phyloP scores from a whole-genome alignment of 2,113 vertebrate species.

The Pangasianodon hypophthalmus region DNA sequence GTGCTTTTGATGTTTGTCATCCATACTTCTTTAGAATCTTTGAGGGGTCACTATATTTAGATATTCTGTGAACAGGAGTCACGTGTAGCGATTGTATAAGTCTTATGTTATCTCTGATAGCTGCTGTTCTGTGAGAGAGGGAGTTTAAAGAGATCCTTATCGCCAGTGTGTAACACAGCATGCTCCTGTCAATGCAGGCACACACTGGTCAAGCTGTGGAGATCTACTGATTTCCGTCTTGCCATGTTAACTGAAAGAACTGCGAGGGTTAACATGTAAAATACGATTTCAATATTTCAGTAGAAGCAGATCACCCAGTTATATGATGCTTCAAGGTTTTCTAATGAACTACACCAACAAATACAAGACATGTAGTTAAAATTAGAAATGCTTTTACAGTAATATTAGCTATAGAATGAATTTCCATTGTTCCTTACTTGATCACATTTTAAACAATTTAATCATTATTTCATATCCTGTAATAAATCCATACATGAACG shows the following conservation, averaged over 20 bases:
- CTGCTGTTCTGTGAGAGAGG: slow-evolving; percentile 66
- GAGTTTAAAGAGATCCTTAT: slow-evolving; percentile 74
- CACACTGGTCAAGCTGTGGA: slow-evolving; percentile 65
- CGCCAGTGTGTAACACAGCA: slow-evolving; percentile 64
- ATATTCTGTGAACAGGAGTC: slow-evolving; percentile 55
- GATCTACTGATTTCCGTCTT: slow-evolving; percentile 64
- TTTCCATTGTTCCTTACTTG: neutral
- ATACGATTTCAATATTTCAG: slow-evolving; percentile 3
- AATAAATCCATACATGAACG: neutral
- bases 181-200: slow-evolving; percentile 59
- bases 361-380: neutral
- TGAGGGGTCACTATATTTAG: slow-evolving; percentile 28
- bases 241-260: slow-evolving; percentile 13
- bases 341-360: neutral
- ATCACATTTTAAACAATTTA: neutral
- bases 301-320: neutral
- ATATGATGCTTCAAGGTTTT: neutral
- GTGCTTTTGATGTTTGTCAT: neutral
- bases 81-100: slow-evolving; percentile 60
- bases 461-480: neutral
- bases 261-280: slow-evolving; percentile 20
- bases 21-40: neutral
- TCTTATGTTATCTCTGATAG: slow-evolving; percentile 66
- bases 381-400: neutral
- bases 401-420: neutral